Evolutionary conservation across 2,797 vertebrate species (phyloP), one percentile per base, ranked within the genome.

Genomic region (Hippocampus kuda): DNA sequence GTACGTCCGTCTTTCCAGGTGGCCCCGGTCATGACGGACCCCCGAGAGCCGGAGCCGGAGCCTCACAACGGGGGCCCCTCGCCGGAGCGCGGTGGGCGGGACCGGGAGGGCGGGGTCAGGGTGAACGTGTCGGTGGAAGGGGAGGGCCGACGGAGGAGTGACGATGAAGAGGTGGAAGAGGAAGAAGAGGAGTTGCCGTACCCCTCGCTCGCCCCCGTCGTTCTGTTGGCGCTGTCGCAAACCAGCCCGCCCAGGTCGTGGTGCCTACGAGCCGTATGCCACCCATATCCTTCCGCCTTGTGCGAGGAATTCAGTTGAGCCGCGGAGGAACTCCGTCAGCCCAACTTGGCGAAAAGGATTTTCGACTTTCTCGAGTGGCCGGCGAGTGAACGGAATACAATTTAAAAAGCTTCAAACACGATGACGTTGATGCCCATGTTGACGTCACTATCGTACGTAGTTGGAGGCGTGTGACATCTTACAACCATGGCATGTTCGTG

Each of bases 211-310:
- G 94, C 94, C 67, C 92, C 94, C 67, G 95, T 95, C 66, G 95
- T 95, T 76, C 94, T 97, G 79, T 93, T 98, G 92, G 95, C 91
- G 84, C 91, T 98, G 81, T 92, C 92, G 84, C 95, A 98, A 89
- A 95, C 91, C 85, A 95, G 91, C 71, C 93, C 93, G 66, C 95
- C 94, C n/a, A 92, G 95, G 77, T 97, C 93, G 91, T 98, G 95
- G 95, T 97, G 95, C 86, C 94, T 96, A 68, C 87, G 91, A 79
- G 92, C 94, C 68, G 95, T 98, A 79, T 98, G 95, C 90, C 95
- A 94, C 84, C 95, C 95, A 96, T 97, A 98, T 97, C 95, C 95
- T 97, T 93, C 6, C 5, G 16, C 48, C 16, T 49, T 49, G 4
- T 38, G 34, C 34, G 6, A 8, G 34, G 6, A 38, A 38, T 38